These are phyloP conservation scores for Anoplolepis gracilipes DNA, from an alignment of 1,140 invertebrate genomes.

Conservation along the genomic window DNA sequence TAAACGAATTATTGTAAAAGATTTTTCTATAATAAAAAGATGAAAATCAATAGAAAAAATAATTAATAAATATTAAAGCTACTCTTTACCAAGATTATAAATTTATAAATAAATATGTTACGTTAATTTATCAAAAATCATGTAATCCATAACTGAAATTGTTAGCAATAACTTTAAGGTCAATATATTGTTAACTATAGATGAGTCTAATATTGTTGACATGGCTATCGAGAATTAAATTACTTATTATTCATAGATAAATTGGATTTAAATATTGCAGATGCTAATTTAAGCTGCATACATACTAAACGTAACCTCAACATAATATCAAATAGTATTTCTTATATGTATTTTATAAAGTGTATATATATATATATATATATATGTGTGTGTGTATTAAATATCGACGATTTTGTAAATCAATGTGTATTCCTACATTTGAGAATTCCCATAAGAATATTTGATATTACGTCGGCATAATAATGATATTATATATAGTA, in stretches of 20 bases:
- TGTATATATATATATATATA: no score
- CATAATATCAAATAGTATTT: no score
- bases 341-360: no score
- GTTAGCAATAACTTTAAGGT: background rate
- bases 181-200: background rate
- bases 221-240: background rate
- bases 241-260: background rate
- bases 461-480: no score
- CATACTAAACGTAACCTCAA: no score
- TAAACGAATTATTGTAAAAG: background rate
- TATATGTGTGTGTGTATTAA: no score
- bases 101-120: background rate
- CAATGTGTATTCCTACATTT: no score
- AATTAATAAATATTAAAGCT: background rate
- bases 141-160: background rate
- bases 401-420: no score
- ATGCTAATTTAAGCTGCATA: background rate
- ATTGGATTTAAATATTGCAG: background rate
- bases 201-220: background rate
- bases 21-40: background rate
- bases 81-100: background rate
- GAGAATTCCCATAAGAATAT: no score
- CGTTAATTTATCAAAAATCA: conserved; percentile 6
- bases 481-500: no score
- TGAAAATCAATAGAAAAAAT: background rate